Conservation (phyloP, 2,797 vertebrate genomes). For the Philypnodon macrostomus region DNA sequence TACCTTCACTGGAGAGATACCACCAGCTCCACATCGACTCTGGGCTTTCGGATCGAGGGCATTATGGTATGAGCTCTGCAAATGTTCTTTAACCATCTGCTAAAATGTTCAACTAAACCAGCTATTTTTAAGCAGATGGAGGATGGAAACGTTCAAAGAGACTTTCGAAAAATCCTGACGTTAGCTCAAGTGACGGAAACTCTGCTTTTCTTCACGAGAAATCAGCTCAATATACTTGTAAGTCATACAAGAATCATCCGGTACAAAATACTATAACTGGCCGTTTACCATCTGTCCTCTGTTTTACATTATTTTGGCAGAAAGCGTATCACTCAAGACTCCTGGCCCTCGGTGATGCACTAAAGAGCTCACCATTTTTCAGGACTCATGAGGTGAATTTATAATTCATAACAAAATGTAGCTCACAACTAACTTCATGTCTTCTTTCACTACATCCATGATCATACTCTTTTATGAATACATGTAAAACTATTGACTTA, state of each 20-base stretch:
- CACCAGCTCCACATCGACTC: conserved; percentile 78
- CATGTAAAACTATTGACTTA: too few species aligned
- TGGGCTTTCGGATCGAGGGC: conserved; percentile 88
- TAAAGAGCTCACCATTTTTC: conserved; percentile 73
- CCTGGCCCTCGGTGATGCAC: conserved; percentile 58
- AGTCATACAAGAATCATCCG: conserved; percentile 51
- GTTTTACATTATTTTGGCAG: conserved; percentile 40
- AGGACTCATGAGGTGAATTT: conserved; percentile 74
- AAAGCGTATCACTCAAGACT: conserved; percentile 75
- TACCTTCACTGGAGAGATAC: conserved; percentile 89
- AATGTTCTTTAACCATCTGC: neutral
- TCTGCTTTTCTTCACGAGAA: conserved; percentile 79
- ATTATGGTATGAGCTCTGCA: conserved; percentile 75
- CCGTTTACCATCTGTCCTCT: too few species aligned
- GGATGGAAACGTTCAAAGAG: conserved; percentile 61
- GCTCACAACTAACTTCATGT: too few species aligned
- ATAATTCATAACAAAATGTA: neutral
- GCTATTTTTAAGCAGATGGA: conserved; percentile 62
- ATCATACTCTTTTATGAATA: too few species aligned
- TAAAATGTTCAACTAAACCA: neutral
- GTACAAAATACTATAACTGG: too few species aligned
- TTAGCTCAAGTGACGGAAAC: conserved; percentile 77
- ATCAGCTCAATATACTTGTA: conserved; percentile 76
- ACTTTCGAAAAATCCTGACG: conserved; percentile 81
- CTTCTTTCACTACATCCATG: too few species aligned